phyloP scores from a whole-genome alignment of 2,888 invertebrate genomes.

The Yponomeuta plumbellus region DNA sequence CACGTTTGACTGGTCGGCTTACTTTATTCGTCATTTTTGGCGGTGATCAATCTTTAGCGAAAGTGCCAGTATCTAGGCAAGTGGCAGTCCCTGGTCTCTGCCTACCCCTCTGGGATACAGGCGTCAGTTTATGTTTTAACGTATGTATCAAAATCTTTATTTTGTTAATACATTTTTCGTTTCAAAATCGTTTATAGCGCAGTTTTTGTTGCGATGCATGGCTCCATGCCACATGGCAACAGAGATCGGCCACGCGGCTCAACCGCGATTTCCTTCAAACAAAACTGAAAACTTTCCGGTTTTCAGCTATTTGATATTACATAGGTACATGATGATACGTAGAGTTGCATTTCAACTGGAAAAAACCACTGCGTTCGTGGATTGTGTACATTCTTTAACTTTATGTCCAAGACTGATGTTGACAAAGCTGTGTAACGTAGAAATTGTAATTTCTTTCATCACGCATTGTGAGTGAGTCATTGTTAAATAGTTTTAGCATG shows the following conservation, averaged over 20 bases:
- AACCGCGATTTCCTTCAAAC: not conserved
- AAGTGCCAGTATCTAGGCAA: no score
- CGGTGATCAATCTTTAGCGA: no score
- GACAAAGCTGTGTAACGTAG: not conserved
- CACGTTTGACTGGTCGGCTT: no score
- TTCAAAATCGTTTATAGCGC: slow-evolving; percentile 38
- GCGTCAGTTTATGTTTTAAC: slow-evolving; percentile 20
- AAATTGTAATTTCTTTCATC: not conserved
- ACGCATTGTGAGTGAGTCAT: not conserved
- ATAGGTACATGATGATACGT: no score
- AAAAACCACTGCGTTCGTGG: not conserved
- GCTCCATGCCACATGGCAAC: slow-evolving; percentile 56
- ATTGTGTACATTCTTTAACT: not conserved
- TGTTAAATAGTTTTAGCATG: not conserved
- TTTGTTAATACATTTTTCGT: slow-evolving; percentile 33
- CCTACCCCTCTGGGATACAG: no score
- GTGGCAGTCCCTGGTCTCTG: no score
- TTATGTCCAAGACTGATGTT: not conserved
- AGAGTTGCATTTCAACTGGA: not conserved
- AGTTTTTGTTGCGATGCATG: slow-evolving; percentile 46
- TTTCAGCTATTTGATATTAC: not conserved
- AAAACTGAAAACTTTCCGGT: not conserved
- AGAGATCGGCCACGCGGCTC: slow-evolving; percentile 34
- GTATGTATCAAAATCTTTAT: slow-evolving; percentile 29
- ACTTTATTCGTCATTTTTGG: no score